Base-by-base conservation (phyloP, 2,888 invertebrate genomes). In the Piscicola geometra region DNA sequence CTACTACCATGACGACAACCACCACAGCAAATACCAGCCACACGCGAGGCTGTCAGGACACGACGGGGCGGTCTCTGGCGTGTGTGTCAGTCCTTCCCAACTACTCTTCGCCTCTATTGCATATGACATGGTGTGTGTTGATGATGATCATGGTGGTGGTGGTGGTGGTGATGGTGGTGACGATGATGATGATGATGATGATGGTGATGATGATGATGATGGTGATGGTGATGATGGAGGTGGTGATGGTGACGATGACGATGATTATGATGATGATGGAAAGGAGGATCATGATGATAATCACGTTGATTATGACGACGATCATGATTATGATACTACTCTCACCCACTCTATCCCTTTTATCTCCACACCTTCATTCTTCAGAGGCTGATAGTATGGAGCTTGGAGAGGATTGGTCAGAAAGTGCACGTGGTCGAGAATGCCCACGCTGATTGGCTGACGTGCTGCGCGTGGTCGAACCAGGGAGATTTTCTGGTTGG, bases 381-480 rank as follows among this genome's bases (percentile, higher is more conserved):
- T 41, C 82, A 83, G 83, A 78, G 79, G 73, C 78, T 84, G 47
- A 75, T 78, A 35, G 81, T 84, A 64, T 84, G 83, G 83, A 81
- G 82, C 66, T 35, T 73, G 36, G 56, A 18, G 68, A 18, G 15
- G 47, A 28, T 35, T 30, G 18, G 2, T 52, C 75, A 52, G 78
- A 79, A 0, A 32, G 75, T 64, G 69, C 72, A 78, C 12, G 41
- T 77, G n/a, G 67, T 80, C 0, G 56, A 80, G 35, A 80, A 81
- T 36, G 83, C 83, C 66, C 85, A 85, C 78, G 76, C 81, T 21
- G 85, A 85, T 80, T 85, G 85, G 85, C 82, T 85, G 74, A 84
- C 83, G 30, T 81, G 81, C 74, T 81, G 82, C 77, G 79, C 80
- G 35, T 85, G 84, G 83, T 84, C 84, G 2, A 82, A 82, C 77